These are phyloP conservation scores for Geotrupes spiniger DNA, from an alignment of 2,888 invertebrate genomes.

Conservation along the genomic window DNA sequence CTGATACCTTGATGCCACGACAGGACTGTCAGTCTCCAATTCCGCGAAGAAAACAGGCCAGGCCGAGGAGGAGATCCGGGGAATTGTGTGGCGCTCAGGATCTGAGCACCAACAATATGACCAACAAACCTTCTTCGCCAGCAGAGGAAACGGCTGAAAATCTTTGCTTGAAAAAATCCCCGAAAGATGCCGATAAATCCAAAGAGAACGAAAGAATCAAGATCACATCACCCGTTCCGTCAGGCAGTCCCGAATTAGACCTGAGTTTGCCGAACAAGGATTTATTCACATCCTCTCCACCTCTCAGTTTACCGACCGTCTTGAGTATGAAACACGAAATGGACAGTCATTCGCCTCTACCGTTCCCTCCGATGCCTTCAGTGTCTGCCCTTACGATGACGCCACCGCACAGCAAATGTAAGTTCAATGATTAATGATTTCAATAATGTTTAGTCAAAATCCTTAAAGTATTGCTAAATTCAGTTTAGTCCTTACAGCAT, in stretches of 20 bases:
- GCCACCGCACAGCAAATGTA: constrained; percentile 76
- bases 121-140: constrained; percentile 27
- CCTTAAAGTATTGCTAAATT: too few relatives aligned
- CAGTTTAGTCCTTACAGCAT: too few relatives aligned
- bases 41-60: constrained; percentile 80
- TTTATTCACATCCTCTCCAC: constrained; percentile 55
- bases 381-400: constrained; percentile 75
- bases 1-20: constrained; percentile 45
- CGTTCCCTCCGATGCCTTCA: constrained; percentile 72
- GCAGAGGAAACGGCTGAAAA: constrained; percentile 55
- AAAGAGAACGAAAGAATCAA: constrained; percentile 23
- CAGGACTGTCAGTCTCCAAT: constrained; percentile 72
- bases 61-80: constrained; percentile 80
- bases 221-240: constrained; percentile 35
- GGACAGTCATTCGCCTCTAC: constrained; percentile 55
- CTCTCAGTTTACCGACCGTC: constrained; percentile 54
- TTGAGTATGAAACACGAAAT: constrained; percentile 46
- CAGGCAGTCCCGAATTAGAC: constrained; percentile 45
- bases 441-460: background rate
- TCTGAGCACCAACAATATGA: constrained; percentile 47
- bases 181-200: constrained; percentile 34
- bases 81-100: constrained; percentile 66
- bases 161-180: constrained; percentile 57
- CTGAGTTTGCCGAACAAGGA: constrained; percentile 42
- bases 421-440: constrained; percentile 30